Evolutionary conservation across 2,113 vertebrate genomes (phyloP).

Genomic region (Lichenostomus cassidix): DNA sequence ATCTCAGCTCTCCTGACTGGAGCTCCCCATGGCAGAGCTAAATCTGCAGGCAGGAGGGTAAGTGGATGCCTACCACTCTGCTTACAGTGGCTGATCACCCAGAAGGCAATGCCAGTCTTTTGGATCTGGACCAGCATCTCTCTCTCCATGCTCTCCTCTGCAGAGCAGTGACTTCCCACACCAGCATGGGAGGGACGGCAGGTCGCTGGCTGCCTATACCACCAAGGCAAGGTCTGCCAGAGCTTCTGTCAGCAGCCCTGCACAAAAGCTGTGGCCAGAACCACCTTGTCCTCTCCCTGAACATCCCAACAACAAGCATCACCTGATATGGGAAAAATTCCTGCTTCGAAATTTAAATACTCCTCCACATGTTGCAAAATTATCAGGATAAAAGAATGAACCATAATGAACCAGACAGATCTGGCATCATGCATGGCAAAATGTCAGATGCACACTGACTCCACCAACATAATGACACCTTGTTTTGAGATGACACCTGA

Average conservation of each 20-base stretch:
- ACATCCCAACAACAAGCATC: neutral
- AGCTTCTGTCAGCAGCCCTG: neutral
- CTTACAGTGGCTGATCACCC: neutral
- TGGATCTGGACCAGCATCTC: neutral
- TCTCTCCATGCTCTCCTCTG: rapidly evolving
- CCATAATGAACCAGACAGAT: neutral
- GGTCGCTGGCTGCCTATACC: rapidly evolving
- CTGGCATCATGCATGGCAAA: rapidly evolving
- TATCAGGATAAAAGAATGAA: neutral
- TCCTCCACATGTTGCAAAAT: neutral
- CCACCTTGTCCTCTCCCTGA: neutral
- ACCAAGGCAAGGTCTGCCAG: neutral
- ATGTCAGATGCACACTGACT: neutral
- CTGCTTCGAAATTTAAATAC: neutral
- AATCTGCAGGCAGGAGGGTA: neutral
- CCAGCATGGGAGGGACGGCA: neutral
- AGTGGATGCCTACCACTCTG: neutral
- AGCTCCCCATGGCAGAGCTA: rapidly evolving
- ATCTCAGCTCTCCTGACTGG: neutral
- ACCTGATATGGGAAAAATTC: neutral
- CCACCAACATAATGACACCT: neutral
- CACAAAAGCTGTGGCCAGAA: neutral
- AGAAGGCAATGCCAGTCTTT: neutral
- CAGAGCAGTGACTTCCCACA: neutral
- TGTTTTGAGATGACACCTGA: neutral